Percentiles rank a stretch among this genome's conserved stretches.
Evolutionary conservation across 1,140 invertebrate genomes (phyloP).

Genomic region (Homalodisca vitripennis): DNA sequence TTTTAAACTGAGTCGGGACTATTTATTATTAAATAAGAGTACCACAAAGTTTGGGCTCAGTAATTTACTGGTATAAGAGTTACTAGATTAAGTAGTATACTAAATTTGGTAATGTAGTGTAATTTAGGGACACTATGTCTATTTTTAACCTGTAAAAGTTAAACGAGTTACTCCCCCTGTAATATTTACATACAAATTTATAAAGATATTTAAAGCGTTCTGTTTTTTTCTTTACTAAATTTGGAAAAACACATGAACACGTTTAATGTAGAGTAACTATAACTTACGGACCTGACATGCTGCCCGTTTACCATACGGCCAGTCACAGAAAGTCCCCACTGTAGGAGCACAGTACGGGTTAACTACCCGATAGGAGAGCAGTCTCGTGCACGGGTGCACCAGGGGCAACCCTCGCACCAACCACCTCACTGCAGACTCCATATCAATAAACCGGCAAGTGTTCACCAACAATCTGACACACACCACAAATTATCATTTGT

Average conservation of each 20-base stretch:
- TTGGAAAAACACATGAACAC: background rate
- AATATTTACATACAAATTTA: background rate
- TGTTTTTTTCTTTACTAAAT: background rate
- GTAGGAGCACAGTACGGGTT: slow-evolving; percentile 32
- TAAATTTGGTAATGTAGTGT: background rate
- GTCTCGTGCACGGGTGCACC: background rate
- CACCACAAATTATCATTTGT: background rate
- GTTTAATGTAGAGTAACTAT: background rate
- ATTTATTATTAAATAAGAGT: too few relatives aligned
- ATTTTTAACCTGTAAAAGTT: background rate
- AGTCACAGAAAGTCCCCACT: slow-evolving; percentile 7
- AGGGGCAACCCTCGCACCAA: slow-evolving; percentile 29
- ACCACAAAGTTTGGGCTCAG: too few relatives aligned
- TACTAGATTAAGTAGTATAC: too few relatives aligned
- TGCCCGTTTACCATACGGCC: slow-evolving; percentile 27
- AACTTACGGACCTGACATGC: slow-evolving; percentile 28
- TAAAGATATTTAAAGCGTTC: background rate
- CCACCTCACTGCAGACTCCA: slow-evolving; percentile 33
- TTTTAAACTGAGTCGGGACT: too few relatives aligned
- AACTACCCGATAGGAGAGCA: background rate
- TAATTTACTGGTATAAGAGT: too few relatives aligned
- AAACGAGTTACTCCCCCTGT: background rate
- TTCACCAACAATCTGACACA: background rate
- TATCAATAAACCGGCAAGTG: slow-evolving; percentile 18
- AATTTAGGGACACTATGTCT: background rate